phyloP scores from a whole-genome alignment of 2,113 vertebrate genomes.

The Tetraodon nigroviridis region DNA sequence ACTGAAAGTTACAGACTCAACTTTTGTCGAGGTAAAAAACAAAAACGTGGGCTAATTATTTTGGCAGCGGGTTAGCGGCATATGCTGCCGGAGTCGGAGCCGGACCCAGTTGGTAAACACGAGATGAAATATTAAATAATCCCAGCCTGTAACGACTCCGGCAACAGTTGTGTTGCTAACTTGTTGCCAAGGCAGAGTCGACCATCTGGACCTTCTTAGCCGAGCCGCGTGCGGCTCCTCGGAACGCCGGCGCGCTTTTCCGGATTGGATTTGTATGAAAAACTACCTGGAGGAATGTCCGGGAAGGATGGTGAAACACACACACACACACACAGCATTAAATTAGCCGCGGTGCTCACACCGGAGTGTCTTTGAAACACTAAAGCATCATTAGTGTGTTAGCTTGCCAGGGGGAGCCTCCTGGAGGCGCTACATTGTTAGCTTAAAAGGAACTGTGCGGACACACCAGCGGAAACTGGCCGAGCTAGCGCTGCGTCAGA shows the following conservation, averaged over 20 bases:
- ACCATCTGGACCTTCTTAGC: slow-evolving; percentile 38
- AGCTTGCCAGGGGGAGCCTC: slow-evolving; percentile 53
- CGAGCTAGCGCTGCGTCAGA: too few species aligned
- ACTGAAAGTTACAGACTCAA: too few species aligned
- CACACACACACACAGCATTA: slow-evolving; percentile 2
- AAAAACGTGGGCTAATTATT: too few species aligned
- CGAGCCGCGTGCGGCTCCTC: slow-evolving; percentile 38
- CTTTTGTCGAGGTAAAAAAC: too few species aligned
- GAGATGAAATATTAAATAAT: slow-evolving; percentile 27
- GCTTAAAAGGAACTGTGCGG: slow-evolving; percentile 22
- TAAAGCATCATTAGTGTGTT: slow-evolving; percentile 67
- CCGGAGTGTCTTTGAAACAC: slow-evolving; percentile 62
- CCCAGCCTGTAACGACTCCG: slow-evolving; percentile 21
- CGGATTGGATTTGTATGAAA: slow-evolving; percentile 21
- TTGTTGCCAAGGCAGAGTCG: slow-evolving; percentile 1
- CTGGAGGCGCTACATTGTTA: slow-evolving; percentile 44
- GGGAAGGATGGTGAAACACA: slow-evolving; percentile 4
- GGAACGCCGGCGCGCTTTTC: slow-evolving; percentile 37
- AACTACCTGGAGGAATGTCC: background rate
- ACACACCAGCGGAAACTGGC: too few species aligned
- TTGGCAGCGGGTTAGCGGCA: background rate
- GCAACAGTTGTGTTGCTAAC: slow-evolving; percentile 31
- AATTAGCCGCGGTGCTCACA: slow-evolving; percentile 40
- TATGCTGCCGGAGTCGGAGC: background rate
- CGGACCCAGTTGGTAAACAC: background rate